Conservation (phyloP, 2,797 vertebrate genomes). For the Rhinophrynus dorsalis region DNA sequence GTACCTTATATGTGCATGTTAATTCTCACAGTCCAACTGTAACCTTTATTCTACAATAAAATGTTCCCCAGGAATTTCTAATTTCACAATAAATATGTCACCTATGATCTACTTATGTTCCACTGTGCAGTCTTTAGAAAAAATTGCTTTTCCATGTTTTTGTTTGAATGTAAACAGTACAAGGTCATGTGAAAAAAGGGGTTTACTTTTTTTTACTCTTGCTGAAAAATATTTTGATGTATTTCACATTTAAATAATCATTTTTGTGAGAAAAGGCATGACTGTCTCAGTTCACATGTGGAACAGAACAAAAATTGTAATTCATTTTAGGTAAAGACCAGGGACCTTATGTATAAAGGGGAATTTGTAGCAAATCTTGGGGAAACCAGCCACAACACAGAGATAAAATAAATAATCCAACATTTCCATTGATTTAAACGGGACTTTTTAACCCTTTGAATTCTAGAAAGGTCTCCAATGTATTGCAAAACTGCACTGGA, state of each 20-base stretch:
- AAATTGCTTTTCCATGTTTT: slow-evolving; percentile 5
- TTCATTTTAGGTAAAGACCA: background rate
- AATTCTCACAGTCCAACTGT: slow-evolving; percentile 31
- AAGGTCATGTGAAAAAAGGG: slow-evolving; percentile 48
- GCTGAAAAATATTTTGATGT: slow-evolving; percentile 37
- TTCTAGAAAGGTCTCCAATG: no score
- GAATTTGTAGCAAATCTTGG: no score
- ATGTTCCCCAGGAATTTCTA: slow-evolving; percentile 31
- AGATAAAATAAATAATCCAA: no score
- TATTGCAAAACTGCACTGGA: no score
- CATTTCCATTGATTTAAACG: no score
- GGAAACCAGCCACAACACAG: no score
- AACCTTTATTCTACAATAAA: slow-evolving; percentile 5
- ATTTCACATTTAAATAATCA: slow-evolving; percentile 25
- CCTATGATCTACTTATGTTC: slow-evolving; percentile 1
- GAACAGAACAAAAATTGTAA: background rate
- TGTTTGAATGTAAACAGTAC: slow-evolving; percentile 6
- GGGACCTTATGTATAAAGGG: slow-evolving; percentile 3
- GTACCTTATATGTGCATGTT: slow-evolving; percentile 41
- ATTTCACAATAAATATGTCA: slow-evolving; percentile 24
- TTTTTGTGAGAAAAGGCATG: slow-evolving; percentile 34
- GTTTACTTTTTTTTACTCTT: slow-evolving; percentile 59
- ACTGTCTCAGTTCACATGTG: slow-evolving; percentile 46
- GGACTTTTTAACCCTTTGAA: no score
- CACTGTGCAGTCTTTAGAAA: slow-evolving; percentile 35